Base-by-base conservation (phyloP, 1,140 invertebrate genomes). In the Halesus radiatus region DNA sequence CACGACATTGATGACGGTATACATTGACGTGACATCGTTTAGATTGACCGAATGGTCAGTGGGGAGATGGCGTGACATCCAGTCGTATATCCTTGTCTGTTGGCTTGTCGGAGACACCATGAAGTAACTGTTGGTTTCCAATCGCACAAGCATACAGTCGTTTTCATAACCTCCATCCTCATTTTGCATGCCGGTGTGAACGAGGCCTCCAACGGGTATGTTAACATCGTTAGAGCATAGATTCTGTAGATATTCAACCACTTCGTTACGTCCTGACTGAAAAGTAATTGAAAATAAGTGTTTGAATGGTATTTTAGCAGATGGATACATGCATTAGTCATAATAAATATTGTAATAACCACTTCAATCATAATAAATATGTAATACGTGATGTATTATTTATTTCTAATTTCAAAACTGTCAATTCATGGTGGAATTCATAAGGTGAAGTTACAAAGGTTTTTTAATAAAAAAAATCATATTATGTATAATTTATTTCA, bases 51-150 rank as follows among this genome's bases (percentile, higher is more conserved):
- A 92, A 66, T 91, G 90, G 85, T 95, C 92, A 8, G 84, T 53
- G 32, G 93, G 93, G 37, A 94, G 87, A 87, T 96, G 89, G 66
- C 91, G 88, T 20, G 91, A 92, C 85, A 97, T 90, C 95, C 95
- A 96, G 64, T 93, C 91, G 81, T 92, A 92, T 77, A 94, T 93
- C 15, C 95, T 88, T 1, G 94, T 94, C 87, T 96, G 95, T 85
- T 96, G 95, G 79, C 93, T 93, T 6, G 95, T 95, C 18, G 95
- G 95, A 20, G 94, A 94, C n/a, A 97, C 94, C 91, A 97, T 94
- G 86, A 96, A 95, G 85, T 92, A 96, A 83, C 93, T 90, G 81
- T 94, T 94, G 58, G 94, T 89, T 5, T 89, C 87, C 81, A 95
- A 93, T 85, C 94, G 88, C 2, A 94, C 93, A 3, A 96, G 84